phyloP scores from a whole-genome alignment of 64 coral and sea anemone genomes.

The Montipora efflorescens region DNA sequence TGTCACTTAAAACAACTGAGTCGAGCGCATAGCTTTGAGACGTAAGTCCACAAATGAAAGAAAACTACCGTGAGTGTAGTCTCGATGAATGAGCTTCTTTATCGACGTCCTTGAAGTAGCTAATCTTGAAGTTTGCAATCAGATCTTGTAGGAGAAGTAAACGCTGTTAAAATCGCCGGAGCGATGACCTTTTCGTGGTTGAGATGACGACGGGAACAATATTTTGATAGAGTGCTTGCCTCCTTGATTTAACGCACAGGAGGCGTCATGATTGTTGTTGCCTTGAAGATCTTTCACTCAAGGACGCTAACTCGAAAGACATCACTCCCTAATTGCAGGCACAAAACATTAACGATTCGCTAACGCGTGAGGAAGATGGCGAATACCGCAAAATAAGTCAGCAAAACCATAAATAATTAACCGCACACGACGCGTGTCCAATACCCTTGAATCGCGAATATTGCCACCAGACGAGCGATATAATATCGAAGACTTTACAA shows the following conservation, averaged over 20 bases:
- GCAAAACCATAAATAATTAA: constrained; percentile 21
- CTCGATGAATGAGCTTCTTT: too few species aligned
- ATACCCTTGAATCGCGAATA: background rate
- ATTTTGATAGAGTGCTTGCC: background rate
- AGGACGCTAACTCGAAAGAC: background rate
- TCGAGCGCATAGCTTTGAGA: background rate
- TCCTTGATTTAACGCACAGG: too few species aligned
- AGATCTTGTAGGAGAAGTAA: background rate
- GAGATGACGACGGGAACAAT: background rate
- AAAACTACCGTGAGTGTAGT: too few species aligned
- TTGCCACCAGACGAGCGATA: background rate
- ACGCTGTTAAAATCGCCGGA: background rate
- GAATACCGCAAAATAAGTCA: constrained; percentile 13
- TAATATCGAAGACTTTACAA: background rate
- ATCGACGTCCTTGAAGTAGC: too few species aligned
- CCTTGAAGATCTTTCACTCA: background rate
- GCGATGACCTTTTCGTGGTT: background rate
- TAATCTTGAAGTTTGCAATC: too few species aligned
- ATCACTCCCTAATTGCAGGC: background rate
- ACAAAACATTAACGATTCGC: constrained; percentile 4
- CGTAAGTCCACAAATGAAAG: too few species aligned
- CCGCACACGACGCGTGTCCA: constrained; percentile 21
- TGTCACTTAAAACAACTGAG: background rate
- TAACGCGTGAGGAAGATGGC: background rate
- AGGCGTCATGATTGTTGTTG: background rate